Evolutionary conservation across 2,888 invertebrate genomes (phyloP).

Genomic region (Mylabris sibirica): DNA sequence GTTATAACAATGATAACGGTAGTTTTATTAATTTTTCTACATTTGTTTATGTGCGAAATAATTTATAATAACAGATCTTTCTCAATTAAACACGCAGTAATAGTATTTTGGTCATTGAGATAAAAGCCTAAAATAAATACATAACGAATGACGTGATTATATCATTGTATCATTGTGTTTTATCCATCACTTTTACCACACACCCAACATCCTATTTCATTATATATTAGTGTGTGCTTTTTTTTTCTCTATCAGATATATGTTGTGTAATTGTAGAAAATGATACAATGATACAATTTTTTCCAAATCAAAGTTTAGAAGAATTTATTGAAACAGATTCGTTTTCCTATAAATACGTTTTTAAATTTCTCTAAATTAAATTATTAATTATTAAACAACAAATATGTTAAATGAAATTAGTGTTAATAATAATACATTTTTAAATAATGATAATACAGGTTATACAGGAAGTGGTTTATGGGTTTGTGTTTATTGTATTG

Average conservation of each 20-base stretch:
- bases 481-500: slow-evolving; percentile 71
- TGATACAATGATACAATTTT: background rate
- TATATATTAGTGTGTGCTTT: background rate
- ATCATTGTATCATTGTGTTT: slow-evolving; percentile 17
- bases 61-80: background rate
- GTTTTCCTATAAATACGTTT: background rate
- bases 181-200: slow-evolving; percentile 17
- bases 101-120: background rate
- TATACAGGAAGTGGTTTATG: slow-evolving; percentile 56
- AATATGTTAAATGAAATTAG: background rate
- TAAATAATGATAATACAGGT: background rate
- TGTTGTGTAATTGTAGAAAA: background rate
- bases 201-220: background rate
- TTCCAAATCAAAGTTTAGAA: background rate
- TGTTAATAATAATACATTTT: slow-evolving; percentile 1
- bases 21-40: background rate
- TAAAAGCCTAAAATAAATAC: background rate
- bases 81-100: background rate
- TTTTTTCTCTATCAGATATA: background rate
- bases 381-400: slow-evolving; percentile 15
- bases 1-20: background rate
- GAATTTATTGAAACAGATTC: background rate
- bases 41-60: background rate
- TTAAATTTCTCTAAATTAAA: background rate
- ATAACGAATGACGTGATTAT: slow-evolving; percentile 25